A percentile compares a stretch with the other conserved stretches of the same genome.
Evolutionary conservation across 2,797 vertebrate genomes (phyloP).

Genomic region (Sebastes matsubarae): DNA sequence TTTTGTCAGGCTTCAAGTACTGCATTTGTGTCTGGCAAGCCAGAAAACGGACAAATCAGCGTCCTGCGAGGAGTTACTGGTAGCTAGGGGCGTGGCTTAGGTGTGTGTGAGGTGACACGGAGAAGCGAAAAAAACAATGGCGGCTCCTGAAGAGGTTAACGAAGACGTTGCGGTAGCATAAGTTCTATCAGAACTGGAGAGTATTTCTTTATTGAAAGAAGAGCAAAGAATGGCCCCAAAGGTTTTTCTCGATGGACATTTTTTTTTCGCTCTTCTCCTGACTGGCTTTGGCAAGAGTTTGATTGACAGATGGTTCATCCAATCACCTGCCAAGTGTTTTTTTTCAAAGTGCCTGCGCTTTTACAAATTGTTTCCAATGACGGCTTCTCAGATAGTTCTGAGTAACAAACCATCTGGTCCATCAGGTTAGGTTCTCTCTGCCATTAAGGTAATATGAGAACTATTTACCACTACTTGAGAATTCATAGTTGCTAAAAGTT

Average conservation of each 20-base stretch:
- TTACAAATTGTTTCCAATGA: neutral
- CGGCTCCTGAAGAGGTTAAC: too few species aligned
- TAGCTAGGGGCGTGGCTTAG: too few species aligned
- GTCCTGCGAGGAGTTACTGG: too few species aligned
- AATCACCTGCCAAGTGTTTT: neutral
- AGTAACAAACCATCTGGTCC: neutral
- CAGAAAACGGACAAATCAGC: too few species aligned
- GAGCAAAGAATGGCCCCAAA: neutral
- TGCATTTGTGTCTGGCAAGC: too few species aligned
- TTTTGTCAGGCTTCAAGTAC: too few species aligned
- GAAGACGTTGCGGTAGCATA: too few species aligned
- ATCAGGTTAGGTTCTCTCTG: neutral
- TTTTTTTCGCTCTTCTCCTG: neutral
- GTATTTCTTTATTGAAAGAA: too few species aligned
- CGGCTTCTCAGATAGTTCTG: neutral
- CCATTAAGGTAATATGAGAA: neutral
- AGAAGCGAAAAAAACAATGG: too few species aligned
- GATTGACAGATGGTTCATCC: neutral
- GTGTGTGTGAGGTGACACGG: fast-evolving
- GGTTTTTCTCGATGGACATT: fast-evolving
- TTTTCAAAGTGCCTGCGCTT: neutral
- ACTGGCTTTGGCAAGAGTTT: neutral
- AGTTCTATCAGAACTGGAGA: too few species aligned
- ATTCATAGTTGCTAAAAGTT: neutral
- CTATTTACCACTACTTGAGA: neutral